Evolutionary conservation across 2,888 invertebrate genomes (phyloP), one percentile per base, ranked within the genome.

Genomic region (Chamaedrilus cognettii): DNA sequence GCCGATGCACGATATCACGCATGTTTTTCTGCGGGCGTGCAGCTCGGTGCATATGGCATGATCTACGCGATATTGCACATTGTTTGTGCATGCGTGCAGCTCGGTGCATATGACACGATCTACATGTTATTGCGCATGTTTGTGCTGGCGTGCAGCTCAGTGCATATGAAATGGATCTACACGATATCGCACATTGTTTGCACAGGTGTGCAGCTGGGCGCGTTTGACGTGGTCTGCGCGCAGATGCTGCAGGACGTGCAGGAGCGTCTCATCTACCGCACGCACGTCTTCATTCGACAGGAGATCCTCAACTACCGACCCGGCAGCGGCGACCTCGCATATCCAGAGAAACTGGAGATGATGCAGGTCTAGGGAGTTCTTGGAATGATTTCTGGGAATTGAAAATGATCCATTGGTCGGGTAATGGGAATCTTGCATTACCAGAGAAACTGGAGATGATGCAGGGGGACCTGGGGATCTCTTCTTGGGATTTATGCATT

Each of bases 391-490:
- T n/a, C n/a, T n/a, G n/a, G n/a, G n/a, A n/a, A n/a, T n/a, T n/a
- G 84, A 93, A 99, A 74, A 86, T 92, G 68, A 81, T 82, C 63
- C 88, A 87, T 76, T 78, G 91, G 70, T 94, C 98, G 0, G 95
- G 95, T 11, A 89, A 91, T 3, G 98, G 98, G 0, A 99, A 99
- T 86, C 87, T 99, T 70, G 96, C 97, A 0, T 99, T 99, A 86
- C 99, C 99, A 0, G 94, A 96, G 77, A 97, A 98, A 83, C 86
- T 99, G 70, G 90, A 93, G 83, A 96, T 98, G 93, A 98, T 99
- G 96, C 94, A 96, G 88, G 93, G 82, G 65, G 7, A 42, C 7
- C 42, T 42, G 19, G 42, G 7, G 42, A n/a, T n/a, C n/a, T n/a
- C n/a, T n/a, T n/a, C n/a, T n/a, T n/a, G n/a, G n/a, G n/a, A n/a